phyloP scores from a whole-genome alignment of 2,113 vertebrate species.

The Alosa alosa region DNA sequence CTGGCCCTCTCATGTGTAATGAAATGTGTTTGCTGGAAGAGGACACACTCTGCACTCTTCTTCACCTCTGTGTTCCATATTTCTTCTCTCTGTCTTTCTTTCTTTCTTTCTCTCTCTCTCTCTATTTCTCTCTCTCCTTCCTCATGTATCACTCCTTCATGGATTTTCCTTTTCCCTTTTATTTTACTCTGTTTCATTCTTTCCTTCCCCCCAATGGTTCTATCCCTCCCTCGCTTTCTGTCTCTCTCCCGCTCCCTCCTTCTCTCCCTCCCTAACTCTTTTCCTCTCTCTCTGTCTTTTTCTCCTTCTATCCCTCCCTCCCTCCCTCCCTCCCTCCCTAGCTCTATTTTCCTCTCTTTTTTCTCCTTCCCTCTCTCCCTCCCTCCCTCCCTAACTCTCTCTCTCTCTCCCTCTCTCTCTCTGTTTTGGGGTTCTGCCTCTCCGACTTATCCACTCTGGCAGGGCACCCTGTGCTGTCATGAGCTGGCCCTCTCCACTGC shows the following conservation, averaged over 20 bases:
- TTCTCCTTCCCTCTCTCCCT: not conserved
- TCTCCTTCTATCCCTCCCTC: conserved; percentile 8
- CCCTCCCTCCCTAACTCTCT: conserved; percentile 14
- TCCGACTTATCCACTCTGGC: conserved; percentile 59
- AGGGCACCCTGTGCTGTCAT: conserved; percentile 51
- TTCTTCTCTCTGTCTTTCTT: not conserved
- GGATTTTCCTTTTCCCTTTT: too few species aligned
- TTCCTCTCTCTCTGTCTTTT: not conserved
- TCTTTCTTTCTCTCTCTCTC: not conserved
- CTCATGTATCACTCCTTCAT: too few species aligned
- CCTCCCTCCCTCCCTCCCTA: conserved; percentile 19
- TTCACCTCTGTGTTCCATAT: not conserved
- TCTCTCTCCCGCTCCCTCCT: conserved; percentile 3
- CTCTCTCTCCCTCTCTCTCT: conserved; percentile 34
- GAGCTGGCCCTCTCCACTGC: conserved; percentile 41
- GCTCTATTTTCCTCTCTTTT: not conserved
- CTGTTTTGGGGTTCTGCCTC: conserved; percentile 54
- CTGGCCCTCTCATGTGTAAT: conserved; percentile 1
- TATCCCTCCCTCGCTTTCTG: not conserved
- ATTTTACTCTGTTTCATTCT: not conserved
- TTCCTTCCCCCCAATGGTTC: not conserved
- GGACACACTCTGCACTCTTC: not conserved
- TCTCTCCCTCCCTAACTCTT: not conserved
- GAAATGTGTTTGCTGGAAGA: not conserved
- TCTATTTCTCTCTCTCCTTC: not conserved